Evolutionary conservation across 2,888 invertebrate genomes (phyloP).

Genomic region (Dorcus parallelipipedus): DNA sequence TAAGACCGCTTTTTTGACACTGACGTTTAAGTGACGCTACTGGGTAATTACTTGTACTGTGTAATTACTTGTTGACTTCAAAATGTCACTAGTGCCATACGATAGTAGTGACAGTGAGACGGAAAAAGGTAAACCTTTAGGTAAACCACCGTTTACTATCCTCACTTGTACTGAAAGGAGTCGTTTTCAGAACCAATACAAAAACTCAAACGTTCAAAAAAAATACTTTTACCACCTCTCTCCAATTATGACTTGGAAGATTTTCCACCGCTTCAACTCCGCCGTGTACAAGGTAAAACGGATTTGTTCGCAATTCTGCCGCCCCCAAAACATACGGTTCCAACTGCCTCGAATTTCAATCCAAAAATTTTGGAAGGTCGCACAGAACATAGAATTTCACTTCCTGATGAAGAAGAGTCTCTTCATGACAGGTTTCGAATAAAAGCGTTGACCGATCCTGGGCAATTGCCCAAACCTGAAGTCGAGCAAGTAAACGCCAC

Average conservation of each 20-base stretch:
- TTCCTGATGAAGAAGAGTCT: not conserved
- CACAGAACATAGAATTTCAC: not conserved
- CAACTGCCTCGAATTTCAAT: not conserved
- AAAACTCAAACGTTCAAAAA: no score
- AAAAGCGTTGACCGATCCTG: constrained; percentile 3
- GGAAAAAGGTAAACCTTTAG: not conserved
- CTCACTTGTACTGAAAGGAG: no score
- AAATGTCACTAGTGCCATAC: constrained; percentile 5
- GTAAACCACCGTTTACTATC: not conserved
- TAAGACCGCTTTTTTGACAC: no score
- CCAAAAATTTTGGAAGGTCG: not conserved
- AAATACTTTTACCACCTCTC: not conserved
- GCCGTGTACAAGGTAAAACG: not conserved
- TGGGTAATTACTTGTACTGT: no score
- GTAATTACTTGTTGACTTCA: no score
- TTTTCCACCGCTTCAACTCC: not conserved
- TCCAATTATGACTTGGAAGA: not conserved
- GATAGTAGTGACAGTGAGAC: not conserved
- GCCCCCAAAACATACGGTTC: not conserved
- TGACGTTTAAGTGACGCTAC: no score
- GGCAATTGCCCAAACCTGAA: not conserved
- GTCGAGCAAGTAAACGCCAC: not conserved
- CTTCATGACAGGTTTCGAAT: not conserved
- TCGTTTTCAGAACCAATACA: no score
- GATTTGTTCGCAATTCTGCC: not conserved